Base-by-base conservation (phyloP, 2,888 invertebrate species). In the Hyposoter didymator region DNA sequence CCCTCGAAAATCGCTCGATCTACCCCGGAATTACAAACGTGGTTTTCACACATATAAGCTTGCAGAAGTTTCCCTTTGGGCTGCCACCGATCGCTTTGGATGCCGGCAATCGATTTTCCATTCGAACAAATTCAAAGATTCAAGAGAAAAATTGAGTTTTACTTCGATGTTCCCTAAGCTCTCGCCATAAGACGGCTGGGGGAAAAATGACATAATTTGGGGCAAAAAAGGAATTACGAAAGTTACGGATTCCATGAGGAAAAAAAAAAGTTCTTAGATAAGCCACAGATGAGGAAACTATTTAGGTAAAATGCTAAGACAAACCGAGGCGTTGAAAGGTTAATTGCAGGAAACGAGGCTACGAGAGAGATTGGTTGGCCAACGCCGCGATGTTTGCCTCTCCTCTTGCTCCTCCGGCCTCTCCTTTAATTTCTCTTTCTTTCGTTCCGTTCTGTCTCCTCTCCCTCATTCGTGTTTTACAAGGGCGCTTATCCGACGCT, bases 401-500 rank as follows among this genome's bases (percentile, higher is more conserved):
- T 39, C 52, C 12, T 59, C 12, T 59, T 45, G 7, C 35, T 19
- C 22, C 32, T 19, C 39, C 35, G 2, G 3, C 47, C 22, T 59
- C 59, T 73, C 14, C 17, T 28, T 62, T 70, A 19, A 22, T 70
- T 49, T 49, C 72, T 8, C 49, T 49, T 49, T 72, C 72, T 74
- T 35, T 55, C 74, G 43, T 52, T 12, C 5, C 28, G 28, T 64
- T 67, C 73, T 59, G 52, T 78, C 70, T 76, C 75, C 75, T 86
- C 82, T 78, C 73, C 75, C 79, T 84, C 74, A 75, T 74, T 83
- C 87, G 76, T 82, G 84, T 87, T 84, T 78, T 83, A 86, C 84
- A 83, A 91, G 88, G 87, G 90, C 89, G 91, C 89, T 90, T 91
- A 92, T 91, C 89, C 88, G 84, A 85, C 86, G 88, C 89, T 91